Evolutionary conservation across 2,797 vertebrate genomes (phyloP).

Genomic region (Syngnathus rostellatus): DNA sequence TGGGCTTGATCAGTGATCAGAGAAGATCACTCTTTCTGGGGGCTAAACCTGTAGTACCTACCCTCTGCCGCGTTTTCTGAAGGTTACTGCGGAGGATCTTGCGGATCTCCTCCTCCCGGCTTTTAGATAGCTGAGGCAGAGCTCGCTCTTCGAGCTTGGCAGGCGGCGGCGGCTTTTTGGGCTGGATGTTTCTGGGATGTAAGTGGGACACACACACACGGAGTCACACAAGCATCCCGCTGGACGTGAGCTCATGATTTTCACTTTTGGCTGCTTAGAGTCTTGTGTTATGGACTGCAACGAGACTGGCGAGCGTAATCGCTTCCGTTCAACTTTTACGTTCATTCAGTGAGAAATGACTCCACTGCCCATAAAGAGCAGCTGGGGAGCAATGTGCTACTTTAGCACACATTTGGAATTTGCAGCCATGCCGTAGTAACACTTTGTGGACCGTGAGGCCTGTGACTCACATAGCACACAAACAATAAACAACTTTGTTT

Average conservation of each 20-base stretch:
- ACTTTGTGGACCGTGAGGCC: background rate
- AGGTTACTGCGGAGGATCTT: slow-evolving; percentile 91
- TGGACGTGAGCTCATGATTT: background rate
- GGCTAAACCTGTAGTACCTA: slow-evolving; percentile 32
- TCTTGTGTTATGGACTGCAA: background rate
- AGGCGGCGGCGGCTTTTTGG: slow-evolving; percentile 67
- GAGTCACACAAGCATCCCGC: background rate
- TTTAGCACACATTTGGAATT: background rate
- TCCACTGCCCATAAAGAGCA: background rate
- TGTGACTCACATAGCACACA: background rate
- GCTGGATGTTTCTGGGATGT: slow-evolving; percentile 83
- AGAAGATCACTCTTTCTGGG: no score
- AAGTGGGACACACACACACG: background rate
- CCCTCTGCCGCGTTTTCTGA: slow-evolving; percentile 90
- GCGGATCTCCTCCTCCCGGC: slow-evolving; percentile 92
- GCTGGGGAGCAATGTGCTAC: background rate
- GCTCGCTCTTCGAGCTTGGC: slow-evolving; percentile 57
- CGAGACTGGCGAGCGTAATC: background rate
- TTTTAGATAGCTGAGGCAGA: slow-evolving; percentile 80
- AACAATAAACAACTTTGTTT: background rate
- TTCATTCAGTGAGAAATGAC: background rate
- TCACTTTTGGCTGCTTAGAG: background rate
- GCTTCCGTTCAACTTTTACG: background rate
- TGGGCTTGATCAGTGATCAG: background rate
- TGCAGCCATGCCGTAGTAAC: background rate